A percentile compares a stretch with the other conserved stretches of the same genome.
These are phyloP conservation scores for Astropecten irregularis DNA, from an alignment of 53 echinoderm and acorn worm genomes.

Conservation along the genomic window DNA sequence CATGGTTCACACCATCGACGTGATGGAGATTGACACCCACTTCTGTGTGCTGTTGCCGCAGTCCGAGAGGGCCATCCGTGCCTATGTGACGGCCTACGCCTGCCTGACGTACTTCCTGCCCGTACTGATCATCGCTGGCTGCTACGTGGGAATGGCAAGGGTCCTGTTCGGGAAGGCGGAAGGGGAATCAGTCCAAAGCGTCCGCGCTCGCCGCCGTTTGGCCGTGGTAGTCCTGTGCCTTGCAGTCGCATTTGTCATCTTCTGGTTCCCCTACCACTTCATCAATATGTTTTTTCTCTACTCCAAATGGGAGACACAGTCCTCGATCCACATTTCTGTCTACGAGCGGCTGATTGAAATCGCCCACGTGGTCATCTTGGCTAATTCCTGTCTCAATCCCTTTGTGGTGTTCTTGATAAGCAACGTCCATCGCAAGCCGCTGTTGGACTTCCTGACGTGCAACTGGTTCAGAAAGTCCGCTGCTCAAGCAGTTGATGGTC, in stretches of 20 bases:
- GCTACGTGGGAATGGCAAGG: conserved; percentile 27
- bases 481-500: background rate
- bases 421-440: conserved; percentile 8
- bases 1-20: background rate
- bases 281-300: conserved; percentile 16
- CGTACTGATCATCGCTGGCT: conserved; percentile 3
- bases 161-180: background rate
- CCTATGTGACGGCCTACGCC: background rate
- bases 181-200: background rate
- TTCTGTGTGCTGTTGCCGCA: background rate
- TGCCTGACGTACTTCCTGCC: conserved; percentile 25
- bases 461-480: background rate
- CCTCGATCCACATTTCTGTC: background rate
- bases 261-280: conserved; percentile 47
- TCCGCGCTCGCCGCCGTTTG: conserved; percentile 15
- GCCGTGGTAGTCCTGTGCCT: conserved; percentile 18
- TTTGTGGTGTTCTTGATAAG: conserved; percentile 39
- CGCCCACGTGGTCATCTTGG: conserved; percentile 8
- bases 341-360: conserved; percentile 19
- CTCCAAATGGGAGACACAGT: background rate
- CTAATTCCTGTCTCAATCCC: conserved; percentile 34
- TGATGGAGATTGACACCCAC: background rate
- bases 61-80: background rate
- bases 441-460: background rate
- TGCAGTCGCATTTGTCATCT: conserved; percentile 15